Base-by-base conservation (phyloP, 2,888 invertebrate genomes). In the Ecliptopera silaceata region DNA sequence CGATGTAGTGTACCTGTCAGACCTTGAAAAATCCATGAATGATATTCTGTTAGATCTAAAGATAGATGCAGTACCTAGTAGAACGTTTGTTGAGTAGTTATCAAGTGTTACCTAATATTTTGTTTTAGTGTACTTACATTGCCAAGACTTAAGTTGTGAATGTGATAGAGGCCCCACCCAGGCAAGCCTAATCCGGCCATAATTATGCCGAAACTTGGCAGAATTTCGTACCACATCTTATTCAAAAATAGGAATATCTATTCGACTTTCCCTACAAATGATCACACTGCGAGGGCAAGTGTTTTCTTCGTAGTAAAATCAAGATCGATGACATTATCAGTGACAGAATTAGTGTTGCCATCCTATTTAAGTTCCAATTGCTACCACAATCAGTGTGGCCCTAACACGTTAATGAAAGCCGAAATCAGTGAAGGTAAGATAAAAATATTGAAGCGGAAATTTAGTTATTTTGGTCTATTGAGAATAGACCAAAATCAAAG, bases 181-280 rank as follows among this genome's bases (percentile, higher is more conserved):
- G 95, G 95, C 54, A 94, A 67, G 12, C 93, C 92, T 64, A 95
- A 51, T 1, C 88, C 93, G 34, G 88, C 93, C 41, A 92, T 84
- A 49, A 95, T 92, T 61, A 95, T 93, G 61, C 86, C 88, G 62
- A 92, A 92, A 70, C 93, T 91, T 11, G 95, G 95, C 69, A 95
- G 71, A 78, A 95, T 93, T 93, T 95, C 95, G 82, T 93, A 95
- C 95, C 95, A 95, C 95, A 95, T 95, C 77, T 70, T 85, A 41
- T 1, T 55, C 17, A 70, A 61, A 47, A 66, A 65, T 60, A 63
- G 51, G 5, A 41, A 44, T 32, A 34, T 11, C 38, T n/a, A n/a
- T 15, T 17, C n/a, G 4, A 4, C 34, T 34, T 34, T 12, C 1
- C 12, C 8, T 6, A 13, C 13, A 36, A 13, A 15, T 15, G 15